Base-by-base conservation (phyloP, 2,113 vertebrate genomes). In the Pycnonotus jocosus region DNA sequence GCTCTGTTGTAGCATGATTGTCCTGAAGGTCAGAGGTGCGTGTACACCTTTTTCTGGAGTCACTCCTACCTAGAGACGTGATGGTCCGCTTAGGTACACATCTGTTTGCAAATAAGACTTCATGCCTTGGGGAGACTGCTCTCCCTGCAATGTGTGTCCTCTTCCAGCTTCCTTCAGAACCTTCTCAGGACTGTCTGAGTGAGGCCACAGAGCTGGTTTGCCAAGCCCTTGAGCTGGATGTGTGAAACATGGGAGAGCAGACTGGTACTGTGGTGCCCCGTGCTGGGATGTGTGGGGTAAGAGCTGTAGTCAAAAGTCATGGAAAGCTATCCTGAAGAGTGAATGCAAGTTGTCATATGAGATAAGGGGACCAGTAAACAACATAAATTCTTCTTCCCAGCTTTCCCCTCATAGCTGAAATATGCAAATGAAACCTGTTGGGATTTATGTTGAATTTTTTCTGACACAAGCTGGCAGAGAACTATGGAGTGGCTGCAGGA, bases 11-110 rank as follows among this genome's bases (percentile, higher is more conserved):
- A 44, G 30, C 11, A 16, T 35, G 57, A 47, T 64, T 79, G 65
- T 78, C 42, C 69, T 64, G 48, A 70, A 79, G 40, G 33, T 58
- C 31, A 38, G 42, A 28, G 11, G 15, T 57, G 27, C 1, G 0
- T 7, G 15, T 42, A 15, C 6, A 18, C 6, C 51, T 84, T 84
- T 84, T 62, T 14, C 33, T 84, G 64, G 38, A 64, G 17, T 40
- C 18, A 1, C 18, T 93, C 27, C 27, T 51, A 8, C 40, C 37
- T 72, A 50, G 65, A 68, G 48, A 25, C 0, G 0, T 7, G 28
- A 9, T 33, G 8, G 22, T 73, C 27, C 35, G 38, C 1, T 28
- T 35, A 13, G 16, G 9, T 56, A 42, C 38, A 14, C 16, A 6
- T 38, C 58, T 72, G 35, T 1, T 3, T 68, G 58, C 20, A 45